Percentiles rank a stretch among this genome's conserved stretches.
Conservation (phyloP, 2,888 invertebrate genomes). For the Vandiemenella viatica region DNA sequence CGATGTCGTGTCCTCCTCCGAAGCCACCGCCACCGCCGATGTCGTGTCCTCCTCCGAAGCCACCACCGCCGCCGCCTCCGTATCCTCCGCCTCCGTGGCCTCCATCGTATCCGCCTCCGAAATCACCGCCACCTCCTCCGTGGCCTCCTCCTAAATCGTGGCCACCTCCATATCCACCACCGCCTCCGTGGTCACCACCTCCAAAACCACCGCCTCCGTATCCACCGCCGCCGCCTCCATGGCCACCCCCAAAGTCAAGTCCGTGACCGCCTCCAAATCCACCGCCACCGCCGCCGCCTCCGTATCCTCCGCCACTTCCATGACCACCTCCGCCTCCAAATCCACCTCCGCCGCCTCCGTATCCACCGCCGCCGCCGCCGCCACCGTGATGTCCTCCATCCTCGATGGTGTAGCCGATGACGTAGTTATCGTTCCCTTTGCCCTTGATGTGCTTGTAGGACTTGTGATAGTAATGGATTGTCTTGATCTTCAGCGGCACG, state of each 20-base stretch:
- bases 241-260: neutral
- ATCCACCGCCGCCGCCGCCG: neutral
- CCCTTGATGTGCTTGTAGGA: neutral
- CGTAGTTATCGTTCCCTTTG: neutral
- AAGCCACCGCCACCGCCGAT: neutral
- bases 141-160: neutral
- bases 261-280: neutral
- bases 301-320: neutral
- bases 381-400: neutral
- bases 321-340: neutral
- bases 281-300: neutral
- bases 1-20: neutral
- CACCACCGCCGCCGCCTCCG: neutral
- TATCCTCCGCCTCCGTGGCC: neutral
- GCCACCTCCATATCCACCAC: neutral
- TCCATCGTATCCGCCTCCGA: neutral
- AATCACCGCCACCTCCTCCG: neutral
- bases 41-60: neutral
- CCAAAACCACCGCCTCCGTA: neutral
- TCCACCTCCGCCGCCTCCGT: neutral
- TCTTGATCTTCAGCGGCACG: neutral
- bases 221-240: neutral
- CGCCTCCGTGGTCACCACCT: neutral
- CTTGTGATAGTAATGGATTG: neutral
- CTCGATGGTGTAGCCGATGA: neutral